Percentiles rank a stretch among this genome's conserved stretches.
These are phyloP conservation scores for Xyliphius kryptos DNA, from an alignment of 2,113 vertebrate genomes.

Conservation along the genomic window DNA sequence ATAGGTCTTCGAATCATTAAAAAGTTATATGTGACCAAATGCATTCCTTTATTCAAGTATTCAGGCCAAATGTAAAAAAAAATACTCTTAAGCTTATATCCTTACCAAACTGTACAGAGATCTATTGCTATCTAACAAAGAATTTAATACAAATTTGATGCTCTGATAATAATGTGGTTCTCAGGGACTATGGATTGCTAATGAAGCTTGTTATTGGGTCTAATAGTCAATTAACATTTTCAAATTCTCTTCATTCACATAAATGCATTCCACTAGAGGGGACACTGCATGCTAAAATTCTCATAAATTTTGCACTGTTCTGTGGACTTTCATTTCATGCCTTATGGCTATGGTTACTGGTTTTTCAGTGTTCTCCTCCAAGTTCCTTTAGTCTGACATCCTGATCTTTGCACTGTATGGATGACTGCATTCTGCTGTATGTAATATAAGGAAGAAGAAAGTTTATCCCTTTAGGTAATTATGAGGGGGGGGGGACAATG, in stretches of 20 bases:
- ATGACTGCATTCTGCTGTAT: slow-evolving; percentile 12
- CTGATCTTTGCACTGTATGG: slow-evolving; percentile 7
- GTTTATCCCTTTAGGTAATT: slow-evolving; percentile 10
- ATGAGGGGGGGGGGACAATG: no score
- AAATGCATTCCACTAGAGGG: slow-evolving; percentile 3
- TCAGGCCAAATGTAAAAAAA: no score
- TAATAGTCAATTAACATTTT: slow-evolving; percentile 14
- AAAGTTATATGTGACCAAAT: no score
- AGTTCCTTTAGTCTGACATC: slow-evolving; percentile 8
- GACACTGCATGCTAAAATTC: slow-evolving; percentile 7
- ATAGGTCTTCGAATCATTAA: no score
- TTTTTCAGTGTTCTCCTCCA: slow-evolving; percentile 13
- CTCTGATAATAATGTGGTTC: slow-evolving; percentile 9
- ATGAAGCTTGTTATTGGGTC: slow-evolving; percentile 16
- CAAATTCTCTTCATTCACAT: slow-evolving; percentile 17
- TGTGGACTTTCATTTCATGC: slow-evolving; percentile 11
- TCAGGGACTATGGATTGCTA: background rate
- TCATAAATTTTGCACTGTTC: slow-evolving; percentile 21
- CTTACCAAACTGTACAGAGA: no score
- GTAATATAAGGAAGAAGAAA: slow-evolving; percentile 2
- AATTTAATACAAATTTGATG: no score
- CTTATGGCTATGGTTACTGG: slow-evolving; percentile 15
- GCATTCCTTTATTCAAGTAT: no score
- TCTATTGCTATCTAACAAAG: no score
- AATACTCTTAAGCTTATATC: no score